Conservation (phyloP, 2,113 vertebrate genomes). For the Prunella fulvescens region DNA sequence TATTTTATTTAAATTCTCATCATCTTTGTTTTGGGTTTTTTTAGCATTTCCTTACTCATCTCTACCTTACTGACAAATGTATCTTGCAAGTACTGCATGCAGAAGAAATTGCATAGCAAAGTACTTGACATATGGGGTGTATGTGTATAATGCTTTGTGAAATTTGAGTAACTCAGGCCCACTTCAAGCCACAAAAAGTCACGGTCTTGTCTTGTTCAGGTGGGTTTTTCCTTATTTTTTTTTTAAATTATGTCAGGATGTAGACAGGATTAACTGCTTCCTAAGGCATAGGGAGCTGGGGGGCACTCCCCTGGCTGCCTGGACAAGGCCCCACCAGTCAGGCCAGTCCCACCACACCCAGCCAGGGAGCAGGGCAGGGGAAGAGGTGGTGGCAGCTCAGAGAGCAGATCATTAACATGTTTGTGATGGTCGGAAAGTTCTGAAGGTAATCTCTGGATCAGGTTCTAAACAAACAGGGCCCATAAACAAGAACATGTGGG, state of each 20-base stretch:
- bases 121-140: neutral
- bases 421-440: neutral
- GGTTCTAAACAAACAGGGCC: neutral
- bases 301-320: accelerated
- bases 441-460: neutral
- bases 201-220: neutral
- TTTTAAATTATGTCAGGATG: neutral
- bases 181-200: neutral
- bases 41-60: neutral
- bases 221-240: neutral
- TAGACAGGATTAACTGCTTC: neutral
- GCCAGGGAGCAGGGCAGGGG: neutral
- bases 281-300: neutral
- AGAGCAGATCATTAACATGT: neutral
- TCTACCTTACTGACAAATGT: neutral
- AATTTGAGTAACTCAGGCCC: neutral
- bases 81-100: neutral
- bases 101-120: neutral
- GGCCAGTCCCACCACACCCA: neutral
- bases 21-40: neutral
- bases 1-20: neutral
- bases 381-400: neutral
- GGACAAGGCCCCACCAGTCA: neutral
- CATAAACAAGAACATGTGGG: neutral
- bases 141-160: accelerated